phyloP scores from a whole-genome alignment of 1,140 invertebrate genomes.

The Dendroctonus valens region DNA sequence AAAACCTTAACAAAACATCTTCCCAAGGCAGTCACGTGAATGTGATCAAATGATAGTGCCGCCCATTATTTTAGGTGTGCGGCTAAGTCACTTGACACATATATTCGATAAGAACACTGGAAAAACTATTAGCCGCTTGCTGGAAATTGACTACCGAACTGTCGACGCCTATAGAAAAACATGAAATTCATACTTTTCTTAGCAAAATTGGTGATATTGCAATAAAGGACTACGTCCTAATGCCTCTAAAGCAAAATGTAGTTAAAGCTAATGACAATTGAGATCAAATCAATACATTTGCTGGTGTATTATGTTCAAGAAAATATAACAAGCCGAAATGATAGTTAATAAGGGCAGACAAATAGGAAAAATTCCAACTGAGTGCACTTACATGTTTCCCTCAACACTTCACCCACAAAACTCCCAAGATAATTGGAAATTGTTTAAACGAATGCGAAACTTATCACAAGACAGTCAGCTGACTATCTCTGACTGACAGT shows the following conservation, averaged over 20 bases:
- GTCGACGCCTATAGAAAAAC: conserved; percentile 39
- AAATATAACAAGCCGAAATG: neutral
- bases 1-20: conserved; percentile 8
- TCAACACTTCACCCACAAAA: conserved; percentile 41
- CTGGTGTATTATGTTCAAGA: conserved; percentile 2
- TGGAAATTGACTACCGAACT: conserved; percentile 23
- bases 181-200: neutral
- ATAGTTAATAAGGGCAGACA: neutral
- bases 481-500: no score
- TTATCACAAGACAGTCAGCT: conserved; percentile 46
- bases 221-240: neutral
- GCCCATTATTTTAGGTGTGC: conserved; percentile 37
- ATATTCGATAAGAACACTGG: neutral
- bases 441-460: conserved; percentile 8
- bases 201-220: conserved; percentile 1
- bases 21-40: conserved; percentile 42
- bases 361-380: neutral
- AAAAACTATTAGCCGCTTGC: conserved; percentile 28
- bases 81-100: conserved; percentile 17
- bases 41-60: conserved; percentile 31
- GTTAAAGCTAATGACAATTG: conserved; percentile 9
- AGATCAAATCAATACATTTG: conserved; percentile 15
- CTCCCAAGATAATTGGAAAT: conserved; percentile 36
- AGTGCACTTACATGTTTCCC: conserved; percentile 38
- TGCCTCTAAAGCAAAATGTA: neutral